These are phyloP conservation scores for Limnephilus marmoratus DNA, from an alignment of 2,888 invertebrate species.

Conservation along the genomic window DNA sequence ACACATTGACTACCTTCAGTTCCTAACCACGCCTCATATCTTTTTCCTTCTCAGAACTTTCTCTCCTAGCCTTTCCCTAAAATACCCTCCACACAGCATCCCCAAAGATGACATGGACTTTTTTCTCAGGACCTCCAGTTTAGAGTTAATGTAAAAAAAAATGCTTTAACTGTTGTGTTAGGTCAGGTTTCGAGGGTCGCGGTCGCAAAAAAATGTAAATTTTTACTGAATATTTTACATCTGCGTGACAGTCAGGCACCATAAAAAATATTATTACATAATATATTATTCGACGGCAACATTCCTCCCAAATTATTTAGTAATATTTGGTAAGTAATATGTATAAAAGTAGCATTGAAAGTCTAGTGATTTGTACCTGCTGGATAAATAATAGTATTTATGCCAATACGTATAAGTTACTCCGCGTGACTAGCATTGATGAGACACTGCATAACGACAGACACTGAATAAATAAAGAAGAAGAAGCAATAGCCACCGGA, in stretches of 20 bases:
- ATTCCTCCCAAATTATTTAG: not conserved
- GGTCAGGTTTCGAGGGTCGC: not conserved
- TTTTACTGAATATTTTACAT: not conserved
- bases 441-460: conserved; percentile 29
- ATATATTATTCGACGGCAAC: not conserved
- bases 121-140: too few species aligned
- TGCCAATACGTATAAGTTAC: conserved; percentile 24
- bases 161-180: not conserved
- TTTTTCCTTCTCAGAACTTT: too few species aligned
- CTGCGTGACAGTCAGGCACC: not conserved
- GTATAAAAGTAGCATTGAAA: not conserved
- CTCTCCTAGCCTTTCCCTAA: too few species aligned
- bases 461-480: not conserved
- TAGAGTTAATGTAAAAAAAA: too few species aligned
- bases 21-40: too few species aligned
- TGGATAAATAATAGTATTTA: conserved; percentile 6
- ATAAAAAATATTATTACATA: not conserved
- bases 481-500: not conserved
- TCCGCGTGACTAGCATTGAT: conserved; percentile 21
- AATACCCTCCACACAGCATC: too few species aligned
- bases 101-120: too few species aligned
- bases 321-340: conserved; percentile 28
- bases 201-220: not conserved
- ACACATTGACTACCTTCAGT: too few species aligned
- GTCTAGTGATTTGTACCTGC: conserved; percentile 38